A percentile compares a stretch with the other conserved stretches of the same genome.
These are phyloP conservation scores for Labeo catla DNA, from an alignment of 2,113 vertebrate genomes.

Conservation along the genomic window DNA sequence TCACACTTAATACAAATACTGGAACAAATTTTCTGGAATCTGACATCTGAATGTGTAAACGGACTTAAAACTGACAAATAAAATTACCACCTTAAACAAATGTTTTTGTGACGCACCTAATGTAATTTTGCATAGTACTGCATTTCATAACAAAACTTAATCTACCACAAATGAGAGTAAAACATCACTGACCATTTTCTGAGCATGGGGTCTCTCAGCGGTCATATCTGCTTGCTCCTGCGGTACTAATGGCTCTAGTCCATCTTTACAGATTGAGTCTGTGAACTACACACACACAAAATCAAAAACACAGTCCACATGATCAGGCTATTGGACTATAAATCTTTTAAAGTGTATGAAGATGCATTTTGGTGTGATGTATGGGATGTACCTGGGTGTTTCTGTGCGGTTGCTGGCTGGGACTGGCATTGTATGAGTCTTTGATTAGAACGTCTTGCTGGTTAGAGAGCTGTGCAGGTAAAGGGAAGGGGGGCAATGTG, in stretches of 20 bases:
- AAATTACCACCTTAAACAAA: too few species aligned
- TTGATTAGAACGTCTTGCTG: slow-evolving; percentile 59
- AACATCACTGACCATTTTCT: background rate
- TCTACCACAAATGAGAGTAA: background rate
- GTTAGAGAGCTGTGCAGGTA: slow-evolving; percentile 50
- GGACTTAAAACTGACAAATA: background rate
- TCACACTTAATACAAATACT: too few species aligned
- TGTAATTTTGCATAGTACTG: background rate
- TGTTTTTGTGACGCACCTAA: too few species aligned
- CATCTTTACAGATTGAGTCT: too few species aligned
- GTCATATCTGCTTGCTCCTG: background rate
- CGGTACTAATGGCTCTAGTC: background rate
- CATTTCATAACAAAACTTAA: too few species aligned
- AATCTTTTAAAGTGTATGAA: background rate
- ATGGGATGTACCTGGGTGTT: slow-evolving; percentile 50
- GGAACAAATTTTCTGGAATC: too few species aligned
- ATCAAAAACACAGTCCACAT: background rate
- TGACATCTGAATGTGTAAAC: background rate
- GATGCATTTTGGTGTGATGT: slow-evolving; percentile 25
- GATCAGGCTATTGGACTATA: background rate
- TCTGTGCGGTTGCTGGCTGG: slow-evolving; percentile 7
- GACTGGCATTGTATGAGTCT: slow-evolving; percentile 51
- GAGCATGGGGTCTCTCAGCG: background rate
- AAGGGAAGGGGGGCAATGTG: slow-evolving; percentile 81
- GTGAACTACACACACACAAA: background rate